Conservation (phyloP, 2,888 invertebrate genomes). For the Kuschelorhynchus macadamiae region DNA sequence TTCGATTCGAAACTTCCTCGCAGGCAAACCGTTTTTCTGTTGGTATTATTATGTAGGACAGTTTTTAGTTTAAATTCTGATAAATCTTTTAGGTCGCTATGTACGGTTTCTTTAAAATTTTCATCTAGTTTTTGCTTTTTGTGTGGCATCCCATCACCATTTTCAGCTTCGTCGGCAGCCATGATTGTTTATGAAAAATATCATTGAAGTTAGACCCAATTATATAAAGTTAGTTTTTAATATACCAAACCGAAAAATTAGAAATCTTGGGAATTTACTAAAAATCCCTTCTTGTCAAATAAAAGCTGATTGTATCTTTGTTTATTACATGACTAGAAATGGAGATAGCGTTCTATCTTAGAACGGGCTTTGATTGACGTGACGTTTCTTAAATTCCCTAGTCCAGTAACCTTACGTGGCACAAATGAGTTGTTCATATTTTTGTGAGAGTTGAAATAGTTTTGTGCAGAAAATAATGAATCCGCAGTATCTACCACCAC, state of each 20-base stretch:
- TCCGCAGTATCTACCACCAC: constrained; percentile 70
- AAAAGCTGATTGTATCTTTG: no score
- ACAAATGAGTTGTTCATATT: constrained; percentile 61
- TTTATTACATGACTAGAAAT: neutral
- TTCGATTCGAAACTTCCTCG: constrained; percentile 78
- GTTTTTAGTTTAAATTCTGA: constrained; percentile 78
- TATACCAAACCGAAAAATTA: constrained; percentile 15
- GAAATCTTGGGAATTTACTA: no score
- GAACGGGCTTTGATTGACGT: neutral
- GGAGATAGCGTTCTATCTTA: no score
- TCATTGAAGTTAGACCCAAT: constrained; percentile 15
- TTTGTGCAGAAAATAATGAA: constrained; percentile 65
- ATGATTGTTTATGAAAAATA: constrained; percentile 7
- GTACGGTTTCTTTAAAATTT: constrained; percentile 52
- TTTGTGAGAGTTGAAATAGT: neutral
- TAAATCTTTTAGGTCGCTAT: constrained; percentile 69
- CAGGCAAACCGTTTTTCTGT: constrained; percentile 79
- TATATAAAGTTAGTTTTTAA: neutral
- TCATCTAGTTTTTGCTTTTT: constrained; percentile 40
- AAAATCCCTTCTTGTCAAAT: no score
- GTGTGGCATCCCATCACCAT: constrained; percentile 11
- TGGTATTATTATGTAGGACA: constrained; percentile 80
- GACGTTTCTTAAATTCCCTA: neutral
- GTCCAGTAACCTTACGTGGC: constrained; percentile 71
- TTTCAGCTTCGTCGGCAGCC: constrained; percentile 16